Percentiles rank a stretch among this genome's conserved stretches.
These are phyloP conservation scores for Asbolus verrucosus DNA, from an alignment of 1,140 invertebrate species.

Conservation along the genomic window DNA sequence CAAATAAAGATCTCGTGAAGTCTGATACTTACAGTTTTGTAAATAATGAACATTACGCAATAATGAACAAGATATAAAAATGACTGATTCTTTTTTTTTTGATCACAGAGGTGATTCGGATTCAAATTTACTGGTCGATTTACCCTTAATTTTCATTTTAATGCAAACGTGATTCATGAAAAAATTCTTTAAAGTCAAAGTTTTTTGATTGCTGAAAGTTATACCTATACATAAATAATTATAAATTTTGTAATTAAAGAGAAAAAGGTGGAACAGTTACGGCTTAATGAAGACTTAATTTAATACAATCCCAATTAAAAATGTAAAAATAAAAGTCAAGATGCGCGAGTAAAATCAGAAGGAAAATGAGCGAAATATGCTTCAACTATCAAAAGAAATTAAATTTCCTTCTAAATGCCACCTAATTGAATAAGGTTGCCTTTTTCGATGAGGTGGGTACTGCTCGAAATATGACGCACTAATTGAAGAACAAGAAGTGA, in stretches of 20 bases:
- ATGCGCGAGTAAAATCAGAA: not conserved
- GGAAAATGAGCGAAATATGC: not conserved
- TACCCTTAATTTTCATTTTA: no score
- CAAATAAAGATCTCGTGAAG: no score
- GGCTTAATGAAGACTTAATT: not conserved
- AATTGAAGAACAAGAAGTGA: conserved; percentile 1
- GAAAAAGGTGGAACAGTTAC: not conserved
- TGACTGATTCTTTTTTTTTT: no score
- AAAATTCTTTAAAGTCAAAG: no score
- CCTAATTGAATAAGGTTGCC: conserved; percentile 3
- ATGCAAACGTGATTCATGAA: no score
- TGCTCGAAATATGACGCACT: not conserved
- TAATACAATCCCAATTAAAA: conserved; percentile 1
- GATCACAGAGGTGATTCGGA: no score
- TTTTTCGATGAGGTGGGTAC: not conserved
- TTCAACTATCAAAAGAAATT: conserved; percentile 11
- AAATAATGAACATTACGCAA: no score
- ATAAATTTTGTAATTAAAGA: not conserved
- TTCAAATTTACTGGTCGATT: no score
- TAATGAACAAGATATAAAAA: no score
- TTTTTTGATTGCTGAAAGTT: no score
- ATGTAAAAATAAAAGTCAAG: not conserved
- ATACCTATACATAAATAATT: not conserved
- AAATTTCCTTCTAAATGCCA: conserved; percentile 10
- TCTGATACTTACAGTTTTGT: no score